Percentiles rank a stretch among this genome's conserved stretches.
Conservation (phyloP, 2,888 invertebrate species). For the Orchestes rusci region DNA sequence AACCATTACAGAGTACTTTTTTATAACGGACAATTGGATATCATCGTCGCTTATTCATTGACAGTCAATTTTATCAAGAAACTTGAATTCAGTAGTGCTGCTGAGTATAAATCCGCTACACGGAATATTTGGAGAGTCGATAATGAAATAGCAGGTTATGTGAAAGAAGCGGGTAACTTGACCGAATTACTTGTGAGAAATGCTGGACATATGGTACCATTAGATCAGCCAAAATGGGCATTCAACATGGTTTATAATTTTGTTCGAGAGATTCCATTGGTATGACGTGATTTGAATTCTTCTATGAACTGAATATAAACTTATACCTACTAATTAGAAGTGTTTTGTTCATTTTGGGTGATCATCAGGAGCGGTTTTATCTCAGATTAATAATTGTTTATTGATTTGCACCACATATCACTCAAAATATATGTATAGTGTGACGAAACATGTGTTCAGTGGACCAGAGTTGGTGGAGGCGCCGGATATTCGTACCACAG, state of each 20-base stretch:
- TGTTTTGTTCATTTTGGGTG: no score
- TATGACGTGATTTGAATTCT: no score
- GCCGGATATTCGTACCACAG: no score
- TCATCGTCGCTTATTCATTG: constrained; percentile 77
- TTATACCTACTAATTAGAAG: no score
- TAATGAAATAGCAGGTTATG: constrained; percentile 64
- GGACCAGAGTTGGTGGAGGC: no score
- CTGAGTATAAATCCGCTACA: constrained; percentile 55
- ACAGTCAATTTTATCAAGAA: constrained; percentile 68
- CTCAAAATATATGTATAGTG: no score
- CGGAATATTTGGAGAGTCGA: constrained; percentile 61
- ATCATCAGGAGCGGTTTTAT: no score
- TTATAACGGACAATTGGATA: constrained; percentile 84
- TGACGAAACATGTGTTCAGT: no score
- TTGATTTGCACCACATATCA: no score
- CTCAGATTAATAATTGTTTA: no score
- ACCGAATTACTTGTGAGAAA: constrained; percentile 65
- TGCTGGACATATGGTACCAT: constrained; percentile 77
- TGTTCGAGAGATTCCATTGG: no score
- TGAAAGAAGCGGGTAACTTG: constrained; percentile 58
- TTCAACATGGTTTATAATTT: constrained; percentile 53
- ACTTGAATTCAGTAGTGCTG: constrained; percentile 59
- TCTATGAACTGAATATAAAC: no score
- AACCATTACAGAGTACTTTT: constrained; percentile 62
- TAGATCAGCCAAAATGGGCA: constrained; percentile 69